Evolutionary conservation across 2,888 invertebrate genomes (phyloP), one percentile per base, ranked within the genome.

Genomic region (Scaptomyza cyrtandrae): DNA sequence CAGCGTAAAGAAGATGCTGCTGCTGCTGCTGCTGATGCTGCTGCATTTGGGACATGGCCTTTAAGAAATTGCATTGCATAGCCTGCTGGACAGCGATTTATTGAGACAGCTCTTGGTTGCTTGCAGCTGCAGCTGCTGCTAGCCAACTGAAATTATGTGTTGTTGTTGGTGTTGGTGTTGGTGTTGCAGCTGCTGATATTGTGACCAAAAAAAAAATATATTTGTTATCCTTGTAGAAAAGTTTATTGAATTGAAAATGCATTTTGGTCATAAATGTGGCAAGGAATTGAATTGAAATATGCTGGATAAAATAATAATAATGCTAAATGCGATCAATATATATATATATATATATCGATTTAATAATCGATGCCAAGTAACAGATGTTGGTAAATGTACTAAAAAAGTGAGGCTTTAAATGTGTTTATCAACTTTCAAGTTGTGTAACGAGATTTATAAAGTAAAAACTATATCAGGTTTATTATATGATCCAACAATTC

Each of bases 211-310:
- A 67, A 63, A 60, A 78, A 73, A 74, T 64, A 63, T 67, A 44
- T 73, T 57, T 63, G 78, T 57, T 63, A 74, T 53, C 55, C 72
- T 75, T 69, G 50, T 33, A 16, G 41, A 10, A 45, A 55, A 68
- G 59, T 64, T 75, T 75, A 75, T 75, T 75, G 78, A 78, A 75
- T 75, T 74, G 75, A 74, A 74, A 75, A 78, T 75, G 75, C 68
- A 75, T 78, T 75, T 64, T 52, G 57, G 41, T 55, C 75, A 73
- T 58, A 75, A 78, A 73, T 75, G 78, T 63, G 50, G 54, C 75
- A 55, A 43, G 44, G 29, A 75, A 76, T 76, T 66, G 62, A 79
- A 79, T 76, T 74, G 75, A 68, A 64, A 53, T 49, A 44, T 52
- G 31, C 37, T 33, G 48, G 10, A 27, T 10, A 14, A 52, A 43